Base-by-base conservation (phyloP, 2,113 vertebrate species). In the Coptodon bakossiorum region DNA sequence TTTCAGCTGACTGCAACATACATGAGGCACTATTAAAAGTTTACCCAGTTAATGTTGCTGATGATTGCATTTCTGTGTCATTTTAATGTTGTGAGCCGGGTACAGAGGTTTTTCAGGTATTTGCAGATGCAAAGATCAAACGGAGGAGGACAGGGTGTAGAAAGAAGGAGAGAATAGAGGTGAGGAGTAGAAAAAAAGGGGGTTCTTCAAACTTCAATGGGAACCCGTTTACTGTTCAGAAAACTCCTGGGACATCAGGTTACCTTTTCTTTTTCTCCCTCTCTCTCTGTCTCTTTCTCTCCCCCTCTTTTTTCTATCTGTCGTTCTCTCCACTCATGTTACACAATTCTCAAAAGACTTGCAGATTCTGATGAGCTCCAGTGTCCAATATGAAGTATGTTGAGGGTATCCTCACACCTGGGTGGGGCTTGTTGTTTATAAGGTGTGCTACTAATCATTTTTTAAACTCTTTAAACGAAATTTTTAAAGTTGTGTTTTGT, bases 281-380 rank as follows among this genome's bases (percentile, higher is more conserved):
- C 85, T 45, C 68, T 87, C 6, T 89, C 84, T 76, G 40, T 83
- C 90, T 86, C 66, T 81, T 84, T 50, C 43, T 76, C n/a, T 43
- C 52, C 48, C 48, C 50, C 43, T 40, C 68, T 78, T 93, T 89
- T 91, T 89, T 94, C 88, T 93, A 59, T 90, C 82, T 90, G 82
- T 93, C 91, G 90, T 78, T 95, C 91, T 89, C 88, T 82, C 92
- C 80, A 71, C 95, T 96, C 95, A 88, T 93, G 92, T 96, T 96
- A 95, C 96, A 95, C 94, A 96, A 95, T 83, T 88, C 93, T 95
- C 93, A 93, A 95, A 95, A 94, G 91, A 91, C 91, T 87, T 91
- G 86, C 83, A 93, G 91, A 91, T 93, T 87, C 86, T 93, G 94
- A 93, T 92, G 94, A 91, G 90, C 94, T 95, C 93, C 91, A 88